These are phyloP conservation scores for Spisula subtruncata DNA, from an alignment of 2,888 invertebrate species.

Conservation along the genomic window DNA sequence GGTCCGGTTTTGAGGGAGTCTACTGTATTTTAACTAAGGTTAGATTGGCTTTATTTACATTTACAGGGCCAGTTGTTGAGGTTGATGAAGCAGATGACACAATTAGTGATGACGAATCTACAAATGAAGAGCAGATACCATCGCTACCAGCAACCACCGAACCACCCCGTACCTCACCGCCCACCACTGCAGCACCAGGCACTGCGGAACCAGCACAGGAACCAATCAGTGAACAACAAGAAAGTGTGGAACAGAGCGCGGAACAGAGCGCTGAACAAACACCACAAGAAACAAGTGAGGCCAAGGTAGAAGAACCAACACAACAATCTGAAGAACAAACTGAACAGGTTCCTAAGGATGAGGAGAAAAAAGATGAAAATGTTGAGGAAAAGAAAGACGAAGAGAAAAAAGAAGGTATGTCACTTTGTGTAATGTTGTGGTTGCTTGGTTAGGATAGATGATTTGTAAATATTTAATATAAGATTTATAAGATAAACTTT, in stretches of 20 bases:
- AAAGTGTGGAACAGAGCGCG: constrained; percentile 17
- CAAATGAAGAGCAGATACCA: constrained; percentile 56
- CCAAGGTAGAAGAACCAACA: constrained; percentile 9
- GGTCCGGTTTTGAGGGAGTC: too few relatives aligned
- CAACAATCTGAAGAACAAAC: constrained; percentile 51
- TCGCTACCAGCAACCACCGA: constrained; percentile 57
- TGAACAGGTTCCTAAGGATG: constrained; percentile 40
- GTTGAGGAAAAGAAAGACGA: constrained; percentile 59
- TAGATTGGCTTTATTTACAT: not conserved
- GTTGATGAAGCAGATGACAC: constrained; percentile 85
- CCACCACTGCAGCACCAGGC: constrained; percentile 34
- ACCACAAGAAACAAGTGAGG: not conserved
- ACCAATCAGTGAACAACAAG: constrained; percentile 22
- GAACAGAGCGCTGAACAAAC: too few relatives aligned
- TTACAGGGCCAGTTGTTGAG: constrained; percentile 86
- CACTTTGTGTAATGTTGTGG: constrained; percentile 33
- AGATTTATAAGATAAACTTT: too few relatives aligned
- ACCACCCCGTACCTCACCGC: constrained; percentile 44
- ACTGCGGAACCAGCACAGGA: constrained; percentile 43
- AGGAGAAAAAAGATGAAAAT: constrained; percentile 34
- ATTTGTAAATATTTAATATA: too few relatives aligned
- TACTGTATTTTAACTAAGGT: too few relatives aligned
- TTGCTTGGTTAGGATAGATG: not conserved
- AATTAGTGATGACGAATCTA: constrained; percentile 77
- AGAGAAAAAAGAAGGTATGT: constrained; percentile 46